These are phyloP conservation scores for Papilio polyxenes DNA, from an alignment of 1,140 invertebrate genomes.

Conservation along the genomic window DNA sequence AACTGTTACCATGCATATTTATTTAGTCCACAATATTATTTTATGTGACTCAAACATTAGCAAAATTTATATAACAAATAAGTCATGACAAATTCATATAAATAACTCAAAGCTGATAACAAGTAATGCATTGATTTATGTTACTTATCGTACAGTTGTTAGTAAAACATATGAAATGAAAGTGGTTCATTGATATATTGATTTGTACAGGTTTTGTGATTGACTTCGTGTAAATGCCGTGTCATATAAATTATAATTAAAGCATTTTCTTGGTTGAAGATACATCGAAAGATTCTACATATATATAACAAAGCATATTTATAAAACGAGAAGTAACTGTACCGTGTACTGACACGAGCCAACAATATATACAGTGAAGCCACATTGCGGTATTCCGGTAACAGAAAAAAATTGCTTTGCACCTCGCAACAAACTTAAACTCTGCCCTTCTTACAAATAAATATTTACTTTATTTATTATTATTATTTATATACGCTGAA, in stretches of 20 bases:
- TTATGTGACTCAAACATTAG: background rate
- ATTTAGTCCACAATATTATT: background rate
- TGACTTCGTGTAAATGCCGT: background rate
- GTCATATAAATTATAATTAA: background rate
- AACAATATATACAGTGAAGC: too few species aligned
- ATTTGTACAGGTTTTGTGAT: background rate
- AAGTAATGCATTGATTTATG: conserved; percentile 5
- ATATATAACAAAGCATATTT: too few species aligned
- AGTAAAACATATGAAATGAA: background rate
- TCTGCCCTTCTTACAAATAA: too few species aligned
- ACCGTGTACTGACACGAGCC: too few species aligned
- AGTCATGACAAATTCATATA: background rate
- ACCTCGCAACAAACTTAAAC: too few species aligned
- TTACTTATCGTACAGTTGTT: conserved; percentile 7
- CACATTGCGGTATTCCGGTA: too few species aligned
- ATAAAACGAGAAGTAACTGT: too few species aligned
- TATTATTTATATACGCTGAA: too few species aligned
- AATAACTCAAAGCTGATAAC: conserved; percentile 28
- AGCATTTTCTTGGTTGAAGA: background rate
- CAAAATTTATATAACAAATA: background rate
- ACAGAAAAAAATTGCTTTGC: too few species aligned
- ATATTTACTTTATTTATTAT: too few species aligned
- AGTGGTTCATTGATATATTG: background rate
- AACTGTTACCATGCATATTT: background rate
- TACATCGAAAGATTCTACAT: background rate